Percentiles rank a stretch among this genome's conserved stretches.
Evolutionary conservation across 37 sponge, comb jelly and placozoan species (phyloP).

Genomic region (Agelas oroides): DNA sequence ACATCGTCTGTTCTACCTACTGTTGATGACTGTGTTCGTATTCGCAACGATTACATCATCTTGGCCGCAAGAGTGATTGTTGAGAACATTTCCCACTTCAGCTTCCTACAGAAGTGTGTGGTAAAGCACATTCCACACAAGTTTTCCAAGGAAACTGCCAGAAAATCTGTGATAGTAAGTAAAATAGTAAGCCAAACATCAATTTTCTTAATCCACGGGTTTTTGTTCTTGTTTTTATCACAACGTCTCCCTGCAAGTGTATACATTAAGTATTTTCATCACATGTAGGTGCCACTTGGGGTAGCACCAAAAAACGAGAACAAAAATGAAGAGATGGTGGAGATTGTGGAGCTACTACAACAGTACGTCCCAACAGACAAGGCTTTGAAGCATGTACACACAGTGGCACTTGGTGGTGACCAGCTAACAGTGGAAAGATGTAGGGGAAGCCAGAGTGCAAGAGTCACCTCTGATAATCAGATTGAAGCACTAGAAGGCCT

Average conservation of each 20-base stretch:
- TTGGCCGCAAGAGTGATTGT: constrained; percentile 25
- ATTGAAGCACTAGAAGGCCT: constrained; percentile 18
- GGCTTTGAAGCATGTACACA: not conserved
- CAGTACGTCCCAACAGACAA: constrained; percentile 8
- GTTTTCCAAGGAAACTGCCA: not conserved
- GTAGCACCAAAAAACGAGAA: too few relatives aligned
- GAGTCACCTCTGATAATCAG: not conserved
- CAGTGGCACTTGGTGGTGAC: constrained; percentile 22
- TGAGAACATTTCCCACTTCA: constrained; percentile 1
- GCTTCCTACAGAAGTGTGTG: constrained; percentile 1
- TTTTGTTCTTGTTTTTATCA: too few relatives aligned
- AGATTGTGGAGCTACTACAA: constrained; percentile 15
- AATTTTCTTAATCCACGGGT: too few relatives aligned
- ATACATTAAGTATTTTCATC: too few relatives aligned
- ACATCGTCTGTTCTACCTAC: too few relatives aligned
- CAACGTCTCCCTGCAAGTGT: too few relatives aligned
- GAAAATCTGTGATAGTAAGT: constrained; percentile 22
- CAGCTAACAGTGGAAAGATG: constrained; percentile 25
- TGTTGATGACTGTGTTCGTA: not conserved
- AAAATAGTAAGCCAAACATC: too few relatives aligned
- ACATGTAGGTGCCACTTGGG: too few relatives aligned
- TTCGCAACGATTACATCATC: constrained; percentile 28
- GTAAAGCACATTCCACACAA: constrained; percentile 21
- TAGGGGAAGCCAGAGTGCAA: not conserved
- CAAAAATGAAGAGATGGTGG: constrained; percentile 10